A percentile compares a stretch with the other conserved stretches of the same genome.
phyloP scores from a whole-genome alignment of 2,797 vertebrate genomes.

The Austrolebias charrua region DNA sequence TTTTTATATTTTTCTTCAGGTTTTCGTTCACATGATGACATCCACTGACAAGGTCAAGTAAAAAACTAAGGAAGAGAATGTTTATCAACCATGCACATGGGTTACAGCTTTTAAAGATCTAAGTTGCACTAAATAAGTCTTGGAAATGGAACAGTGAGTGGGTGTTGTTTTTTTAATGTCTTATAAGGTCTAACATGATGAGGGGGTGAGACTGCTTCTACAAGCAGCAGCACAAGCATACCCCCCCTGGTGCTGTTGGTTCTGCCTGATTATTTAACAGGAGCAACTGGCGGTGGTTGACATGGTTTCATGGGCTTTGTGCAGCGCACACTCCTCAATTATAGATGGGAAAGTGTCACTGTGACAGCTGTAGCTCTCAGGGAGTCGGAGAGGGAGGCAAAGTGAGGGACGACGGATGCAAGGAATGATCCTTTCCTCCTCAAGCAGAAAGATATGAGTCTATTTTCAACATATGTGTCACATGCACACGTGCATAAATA shows the following conservation, averaged over 20 bases:
- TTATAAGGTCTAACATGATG: not conserved
- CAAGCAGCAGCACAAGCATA: constrained; percentile 63
- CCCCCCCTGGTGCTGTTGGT: constrained; percentile 66
- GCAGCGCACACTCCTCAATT: constrained; percentile 72
- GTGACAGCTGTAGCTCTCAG: constrained; percentile 77
- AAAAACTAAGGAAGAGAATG: too few relatives aligned
- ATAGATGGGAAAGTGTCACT: constrained; percentile 76
- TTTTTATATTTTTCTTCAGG: too few relatives aligned
- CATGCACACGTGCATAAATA: constrained; percentile 6
- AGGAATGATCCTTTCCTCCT: constrained; percentile 62
- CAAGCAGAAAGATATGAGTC: constrained; percentile 60
- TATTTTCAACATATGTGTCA: constrained; percentile 48
- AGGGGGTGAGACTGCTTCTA: constrained; percentile 50
- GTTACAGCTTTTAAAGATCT: not conserved
- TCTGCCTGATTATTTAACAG: constrained; percentile 77
- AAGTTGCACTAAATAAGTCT: constrained; percentile 17
- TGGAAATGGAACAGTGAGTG: too few relatives aligned
- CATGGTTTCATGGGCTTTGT: constrained; percentile 77
- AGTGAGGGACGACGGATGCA: constrained; percentile 49
- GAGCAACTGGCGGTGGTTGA: constrained; percentile 76
- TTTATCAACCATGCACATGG: too few relatives aligned
- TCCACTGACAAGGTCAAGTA: too few relatives aligned
- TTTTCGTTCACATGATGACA: too few relatives aligned
- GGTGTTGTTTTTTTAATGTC: constrained; percentile 7
- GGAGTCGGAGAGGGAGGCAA: constrained; percentile 50